A percentile compares a stretch with the other conserved stretches of the same genome.
Evolutionary conservation across 1,140 invertebrate species (phyloP).

Genomic region (Patella vulgata): DNA sequence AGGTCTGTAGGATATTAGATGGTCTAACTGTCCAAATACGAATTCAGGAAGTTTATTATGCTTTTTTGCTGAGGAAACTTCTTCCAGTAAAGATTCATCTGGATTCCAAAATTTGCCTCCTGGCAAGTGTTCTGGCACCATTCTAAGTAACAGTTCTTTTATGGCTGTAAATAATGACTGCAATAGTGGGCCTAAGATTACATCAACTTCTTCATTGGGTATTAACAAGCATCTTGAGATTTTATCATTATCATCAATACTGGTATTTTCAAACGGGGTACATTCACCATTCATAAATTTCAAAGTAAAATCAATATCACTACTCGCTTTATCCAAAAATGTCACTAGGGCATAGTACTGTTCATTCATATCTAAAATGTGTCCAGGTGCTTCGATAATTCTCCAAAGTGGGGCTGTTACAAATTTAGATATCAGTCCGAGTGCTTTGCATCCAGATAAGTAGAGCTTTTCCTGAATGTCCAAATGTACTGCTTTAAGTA

Average conservation of each 20-base stretch:
- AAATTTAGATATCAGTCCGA: constrained; percentile 6
- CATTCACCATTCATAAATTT: too few relatives aligned
- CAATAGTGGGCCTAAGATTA: neutral
- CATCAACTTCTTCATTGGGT: neutral
- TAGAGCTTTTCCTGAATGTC: too few relatives aligned
- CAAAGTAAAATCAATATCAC: neutral
- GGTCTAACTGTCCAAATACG: too few relatives aligned
- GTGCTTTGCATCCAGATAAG: constrained; percentile 8
- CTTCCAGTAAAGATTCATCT: neutral
- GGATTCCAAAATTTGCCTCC: constrained; percentile 11
- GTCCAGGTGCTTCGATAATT: neutral
- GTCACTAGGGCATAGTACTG: neutral
- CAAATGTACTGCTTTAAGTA: too few relatives aligned
- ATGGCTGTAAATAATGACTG: constrained; percentile 13
- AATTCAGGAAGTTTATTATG: too few relatives aligned
- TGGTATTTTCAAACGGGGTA: too few relatives aligned
- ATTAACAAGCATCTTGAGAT: neutral
- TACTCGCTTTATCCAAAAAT: too few relatives aligned
- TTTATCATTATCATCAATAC: constrained; percentile 4
- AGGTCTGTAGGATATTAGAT: too few relatives aligned
- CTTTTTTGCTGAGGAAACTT: constrained; percentile 9
- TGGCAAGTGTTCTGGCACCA: constrained; percentile 16
- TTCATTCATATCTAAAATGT: constrained; percentile 7
- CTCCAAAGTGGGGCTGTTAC: constrained; percentile 9
- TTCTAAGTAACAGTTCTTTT: constrained; percentile 11